Conservation (phyloP, 2,113 vertebrate genomes). For the Lepus europaeus region DNA sequence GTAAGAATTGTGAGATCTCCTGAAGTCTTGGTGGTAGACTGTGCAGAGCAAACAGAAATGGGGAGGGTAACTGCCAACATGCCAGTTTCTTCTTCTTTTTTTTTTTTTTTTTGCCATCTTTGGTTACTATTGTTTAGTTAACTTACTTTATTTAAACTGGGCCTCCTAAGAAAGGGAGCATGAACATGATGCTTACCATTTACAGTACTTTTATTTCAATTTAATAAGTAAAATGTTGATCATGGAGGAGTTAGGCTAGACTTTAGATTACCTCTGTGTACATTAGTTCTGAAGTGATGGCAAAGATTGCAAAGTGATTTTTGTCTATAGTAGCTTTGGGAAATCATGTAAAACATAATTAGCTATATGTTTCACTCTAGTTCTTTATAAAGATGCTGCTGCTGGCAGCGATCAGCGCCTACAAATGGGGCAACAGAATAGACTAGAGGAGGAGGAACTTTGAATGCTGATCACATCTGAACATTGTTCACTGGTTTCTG, state of each 20-base stretch:
- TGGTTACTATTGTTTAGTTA: constrained; percentile 9
- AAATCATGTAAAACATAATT: constrained; percentile 68
- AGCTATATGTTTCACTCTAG: constrained; percentile 41
- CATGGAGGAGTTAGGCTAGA: background rate
- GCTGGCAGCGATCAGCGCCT: background rate
- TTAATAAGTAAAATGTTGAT: constrained; percentile 32
- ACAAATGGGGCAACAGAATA: background rate
- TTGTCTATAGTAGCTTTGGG: constrained; percentile 46
- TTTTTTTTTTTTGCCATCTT: background rate
- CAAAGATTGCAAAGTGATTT: constrained; percentile 58
- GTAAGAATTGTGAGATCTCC: background rate
- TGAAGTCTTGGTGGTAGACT: background rate
- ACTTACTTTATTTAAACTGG: constrained; percentile 25
- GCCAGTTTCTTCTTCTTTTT: background rate
- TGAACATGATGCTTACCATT: background rate
- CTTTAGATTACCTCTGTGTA: constrained; percentile 21
- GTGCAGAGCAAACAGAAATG: background rate
- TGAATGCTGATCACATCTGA: background rate
- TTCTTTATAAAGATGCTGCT: constrained; percentile 37
- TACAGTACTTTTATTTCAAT: background rate
- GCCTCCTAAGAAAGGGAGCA: background rate
- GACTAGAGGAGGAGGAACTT: background rate
- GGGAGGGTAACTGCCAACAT: background rate
- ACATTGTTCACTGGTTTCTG: constrained; percentile 35
- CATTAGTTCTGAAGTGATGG: background rate